Percentiles rank a stretch among this genome's conserved stretches.
Conservation (phyloP, 2,113 vertebrate genomes). For the Psephotus haematonotus region DNA sequence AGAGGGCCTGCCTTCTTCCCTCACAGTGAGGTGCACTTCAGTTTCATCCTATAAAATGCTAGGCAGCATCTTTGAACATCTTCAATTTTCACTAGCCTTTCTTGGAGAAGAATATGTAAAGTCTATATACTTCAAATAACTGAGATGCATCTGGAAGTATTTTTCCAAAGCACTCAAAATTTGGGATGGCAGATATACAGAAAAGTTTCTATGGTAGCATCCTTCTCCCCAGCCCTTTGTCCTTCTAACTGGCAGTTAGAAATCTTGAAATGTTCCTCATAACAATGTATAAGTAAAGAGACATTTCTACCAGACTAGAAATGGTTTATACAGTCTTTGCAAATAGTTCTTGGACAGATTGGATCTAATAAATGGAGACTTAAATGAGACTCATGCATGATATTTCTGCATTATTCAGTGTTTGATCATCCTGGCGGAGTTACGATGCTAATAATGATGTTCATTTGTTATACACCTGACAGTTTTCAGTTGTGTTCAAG, state of each 20-base stretch:
- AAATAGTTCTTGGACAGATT: neutral
- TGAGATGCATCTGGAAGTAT: neutral
- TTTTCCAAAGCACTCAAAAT: neutral
- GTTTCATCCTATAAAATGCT: neutral
- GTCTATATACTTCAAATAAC: neutral
- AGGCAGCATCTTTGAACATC: neutral
- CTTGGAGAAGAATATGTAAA: neutral
- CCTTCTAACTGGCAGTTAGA: neutral
- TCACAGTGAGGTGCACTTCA: neutral
- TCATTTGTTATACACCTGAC: neutral
- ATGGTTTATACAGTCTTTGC: neutral
- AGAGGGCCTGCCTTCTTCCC: neutral
- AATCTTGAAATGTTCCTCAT: neutral
- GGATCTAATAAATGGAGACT: neutral
- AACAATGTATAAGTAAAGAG: neutral
- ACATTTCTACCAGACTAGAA: neutral
- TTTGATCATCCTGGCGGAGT: neutral
- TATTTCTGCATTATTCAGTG: constrained; percentile 18
- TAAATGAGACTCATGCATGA: neutral
- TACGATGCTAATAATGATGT: constrained; percentile 1
- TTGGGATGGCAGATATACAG: neutral
- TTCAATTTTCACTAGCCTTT: neutral
- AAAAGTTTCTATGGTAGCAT: neutral
- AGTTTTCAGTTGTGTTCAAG: neutral
- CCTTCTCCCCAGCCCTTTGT: neutral